Evolutionary conservation across 2,888 invertebrate species (phyloP), one percentile per base, ranked within the genome.

Genomic region (Meloe dianella): DNA sequence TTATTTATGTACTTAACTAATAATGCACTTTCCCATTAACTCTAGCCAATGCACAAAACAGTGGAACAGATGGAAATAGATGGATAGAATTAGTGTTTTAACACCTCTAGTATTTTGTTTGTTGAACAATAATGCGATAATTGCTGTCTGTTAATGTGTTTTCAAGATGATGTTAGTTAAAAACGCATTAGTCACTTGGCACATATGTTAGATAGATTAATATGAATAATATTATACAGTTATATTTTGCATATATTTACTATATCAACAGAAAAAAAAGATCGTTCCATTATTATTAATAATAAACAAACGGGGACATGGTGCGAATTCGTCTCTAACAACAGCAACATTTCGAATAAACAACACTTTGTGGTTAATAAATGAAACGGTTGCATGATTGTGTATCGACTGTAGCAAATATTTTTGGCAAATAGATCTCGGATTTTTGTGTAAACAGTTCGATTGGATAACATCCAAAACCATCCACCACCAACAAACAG

Each of bases 391-490:
- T 68, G 66, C 70, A 71, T 67, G 67, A 71, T 67, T 71, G 68
- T 72, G 74, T 74, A 73, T 75, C 71, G 72, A 69, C 69, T 73
- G 47, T 56, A 54, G 27, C 58, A 24, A 24, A 6, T 10, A 47
- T 2, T 3, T 20, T 8, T 54, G 24, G 22, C 54, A 14, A 47
- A 20, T 6, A 47, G 17, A 47, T 47, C 20, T 35, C 4, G 41
- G 10, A 47, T 47, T 54, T 24, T 2, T 54, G 24, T 54, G 2
- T 24, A 0, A 41, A 41, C 7, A 1, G 14, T 24, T 6, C 10
- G 66, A 72, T 70, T 75, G 76, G 76, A 76, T 72, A 74, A 74
- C 71, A 72, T 75, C 75, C 76, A 76, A 76, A 72, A 74, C 73
- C 73, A 76, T 74, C 73, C 73, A 68, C 68, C 73, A 71, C 67